phyloP scores from a whole-genome alignment of 2,797 vertebrate species.

The Tragelaphus oryx region DNA sequence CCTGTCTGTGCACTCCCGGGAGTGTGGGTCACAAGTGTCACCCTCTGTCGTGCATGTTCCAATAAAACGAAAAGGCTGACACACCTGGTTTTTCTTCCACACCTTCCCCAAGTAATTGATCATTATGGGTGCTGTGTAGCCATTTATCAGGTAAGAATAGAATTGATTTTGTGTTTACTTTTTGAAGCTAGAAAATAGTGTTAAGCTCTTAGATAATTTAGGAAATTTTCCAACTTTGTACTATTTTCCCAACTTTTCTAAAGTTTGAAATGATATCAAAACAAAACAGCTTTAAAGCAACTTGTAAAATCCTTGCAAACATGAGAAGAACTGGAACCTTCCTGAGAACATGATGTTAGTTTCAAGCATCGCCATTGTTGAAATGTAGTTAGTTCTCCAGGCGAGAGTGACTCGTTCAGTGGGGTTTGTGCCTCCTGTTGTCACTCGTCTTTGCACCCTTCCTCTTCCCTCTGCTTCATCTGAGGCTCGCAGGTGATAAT shows the following conservation, averaged over 20 bases:
- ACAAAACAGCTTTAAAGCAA: background rate
- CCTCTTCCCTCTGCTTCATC: background rate
- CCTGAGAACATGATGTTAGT: background rate
- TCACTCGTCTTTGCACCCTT: background rate
- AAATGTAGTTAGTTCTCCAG: slow-evolving; percentile 25
- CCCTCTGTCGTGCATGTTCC: background rate
- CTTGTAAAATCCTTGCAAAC: background rate
- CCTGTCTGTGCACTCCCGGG: background rate
- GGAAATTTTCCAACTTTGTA: background rate
- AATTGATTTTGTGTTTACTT: slow-evolving; percentile 5
- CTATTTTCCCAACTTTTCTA: background rate
- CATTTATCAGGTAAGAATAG: background rate
- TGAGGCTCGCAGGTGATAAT: background rate
- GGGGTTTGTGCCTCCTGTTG: background rate
- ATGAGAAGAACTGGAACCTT: background rate
- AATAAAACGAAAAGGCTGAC: background rate
- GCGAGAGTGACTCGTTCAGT: background rate
- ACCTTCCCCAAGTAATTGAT: background rate
- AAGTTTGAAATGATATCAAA: background rate
- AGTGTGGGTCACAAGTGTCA: background rate
- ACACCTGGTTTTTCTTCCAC: background rate
- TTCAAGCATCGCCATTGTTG: background rate
- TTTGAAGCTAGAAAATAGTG: slow-evolving; percentile 26
- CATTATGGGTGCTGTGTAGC: background rate
- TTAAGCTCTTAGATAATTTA: slow-evolving; percentile 27